Conservation (phyloP, 37 sponge, comb jelly and placozoan genomes). For the Aphrocallistes beatrix region DNA sequence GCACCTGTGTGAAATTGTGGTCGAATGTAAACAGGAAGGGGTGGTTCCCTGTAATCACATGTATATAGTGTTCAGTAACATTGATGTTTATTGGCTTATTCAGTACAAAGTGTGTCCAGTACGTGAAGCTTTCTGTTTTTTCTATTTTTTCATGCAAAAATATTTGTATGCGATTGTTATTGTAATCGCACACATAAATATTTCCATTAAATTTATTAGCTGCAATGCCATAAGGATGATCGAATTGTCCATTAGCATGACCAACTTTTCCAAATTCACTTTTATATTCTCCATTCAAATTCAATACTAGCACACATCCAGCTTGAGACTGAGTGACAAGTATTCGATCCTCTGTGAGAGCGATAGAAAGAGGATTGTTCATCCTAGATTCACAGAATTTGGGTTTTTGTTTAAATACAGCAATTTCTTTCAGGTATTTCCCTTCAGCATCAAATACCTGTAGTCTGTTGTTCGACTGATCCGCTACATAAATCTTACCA, state of each 20-base stretch:
- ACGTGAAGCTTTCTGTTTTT: too few relatives aligned
- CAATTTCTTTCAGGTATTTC: not conserved
- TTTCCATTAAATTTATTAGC: not conserved
- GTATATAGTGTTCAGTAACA: too few relatives aligned
- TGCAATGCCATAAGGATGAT: not conserved
- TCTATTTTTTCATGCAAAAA: too few relatives aligned
- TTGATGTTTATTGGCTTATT: too few relatives aligned
- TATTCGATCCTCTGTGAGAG: not conserved
- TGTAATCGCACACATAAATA: not conserved
- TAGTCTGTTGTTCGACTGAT: not conserved
- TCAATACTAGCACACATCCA: not conserved
- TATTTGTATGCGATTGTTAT: not conserved
- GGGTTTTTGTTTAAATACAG: too few relatives aligned
- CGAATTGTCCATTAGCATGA: not conserved
- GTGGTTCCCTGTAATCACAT: too few relatives aligned
- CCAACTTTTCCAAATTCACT: not conserved
- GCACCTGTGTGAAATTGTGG: too few relatives aligned
- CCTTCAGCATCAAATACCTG: not conserved
- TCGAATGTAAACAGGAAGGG: too few relatives aligned
- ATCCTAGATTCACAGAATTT: too few relatives aligned
- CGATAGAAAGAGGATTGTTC: not conserved
- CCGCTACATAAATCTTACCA: not conserved
- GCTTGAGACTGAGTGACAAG: not conserved
- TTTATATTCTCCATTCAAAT: not conserved
- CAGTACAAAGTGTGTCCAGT: too few relatives aligned